phyloP scores from a whole-genome alignment of 2,888 invertebrate genomes.

The Anagyrus pseudococci region DNA sequence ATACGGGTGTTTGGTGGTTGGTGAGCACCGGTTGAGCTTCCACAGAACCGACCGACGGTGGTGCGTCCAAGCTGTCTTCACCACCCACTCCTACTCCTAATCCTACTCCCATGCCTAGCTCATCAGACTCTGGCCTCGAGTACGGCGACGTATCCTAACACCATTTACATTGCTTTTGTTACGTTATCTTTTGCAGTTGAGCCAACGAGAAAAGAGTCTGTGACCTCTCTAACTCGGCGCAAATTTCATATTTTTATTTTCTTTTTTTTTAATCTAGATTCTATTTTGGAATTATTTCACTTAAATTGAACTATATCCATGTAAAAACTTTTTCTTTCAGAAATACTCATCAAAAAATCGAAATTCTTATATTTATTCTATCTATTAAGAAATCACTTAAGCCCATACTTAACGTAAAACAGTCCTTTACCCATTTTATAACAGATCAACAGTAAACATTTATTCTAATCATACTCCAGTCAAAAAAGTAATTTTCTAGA shows the following conservation, averaged over 20 bases:
- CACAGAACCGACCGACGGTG: constrained; percentile 78
- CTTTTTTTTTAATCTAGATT: constrained; percentile 4
- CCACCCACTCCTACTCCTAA: constrained; percentile 56
- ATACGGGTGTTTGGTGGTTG: constrained; percentile 59
- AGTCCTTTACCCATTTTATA: no score
- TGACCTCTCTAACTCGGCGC: neutral
- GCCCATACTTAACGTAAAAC: no score
- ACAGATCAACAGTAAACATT: no score
- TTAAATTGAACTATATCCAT: no score
- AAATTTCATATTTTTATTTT: neutral
- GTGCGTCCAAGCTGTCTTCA: constrained; percentile 63
- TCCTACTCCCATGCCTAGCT: constrained; percentile 59
- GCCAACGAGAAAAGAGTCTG: neutral
- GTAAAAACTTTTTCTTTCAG: no score
- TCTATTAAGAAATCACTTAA: no score
- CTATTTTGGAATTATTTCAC: neutral
- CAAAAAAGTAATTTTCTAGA: no score
- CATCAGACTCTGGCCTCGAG: constrained; percentile 60
- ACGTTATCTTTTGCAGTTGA: constrained; percentile 23
- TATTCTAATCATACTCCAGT: no score
- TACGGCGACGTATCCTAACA: constrained; percentile 59
- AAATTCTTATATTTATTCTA: no score
- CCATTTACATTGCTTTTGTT: constrained; percentile 43
- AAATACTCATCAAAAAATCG: no score
- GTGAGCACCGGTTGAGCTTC: constrained; percentile 61